Evolutionary conservation across 2,888 invertebrate species (phyloP).

Genomic region (Sisyra terminalis): DNA sequence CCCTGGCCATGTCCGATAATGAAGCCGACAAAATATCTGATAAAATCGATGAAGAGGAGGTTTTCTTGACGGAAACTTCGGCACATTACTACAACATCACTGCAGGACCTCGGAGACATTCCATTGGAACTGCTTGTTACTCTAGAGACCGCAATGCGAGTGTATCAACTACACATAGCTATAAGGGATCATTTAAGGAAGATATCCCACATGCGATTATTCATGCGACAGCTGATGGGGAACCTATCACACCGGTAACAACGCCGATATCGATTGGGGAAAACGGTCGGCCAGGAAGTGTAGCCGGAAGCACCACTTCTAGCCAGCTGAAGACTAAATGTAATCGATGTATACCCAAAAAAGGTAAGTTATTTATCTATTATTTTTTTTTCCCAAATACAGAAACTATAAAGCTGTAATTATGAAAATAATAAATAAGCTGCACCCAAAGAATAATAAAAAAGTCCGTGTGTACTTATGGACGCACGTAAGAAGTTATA

Average conservation of each 20-base stretch:
- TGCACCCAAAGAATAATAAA: no score
- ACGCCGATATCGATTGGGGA: slow-evolving; percentile 4
- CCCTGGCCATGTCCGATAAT: slow-evolving; percentile 21
- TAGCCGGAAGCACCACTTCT: background rate
- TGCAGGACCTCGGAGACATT: slow-evolving; percentile 33
- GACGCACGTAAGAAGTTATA: no score
- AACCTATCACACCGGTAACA: slow-evolving; percentile 13
- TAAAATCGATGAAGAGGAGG: slow-evolving; percentile 35
- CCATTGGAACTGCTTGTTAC: slow-evolving; percentile 46
- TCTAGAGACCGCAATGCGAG: slow-evolving; percentile 25
- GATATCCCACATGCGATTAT: slow-evolving; percentile 20
- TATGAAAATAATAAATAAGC: no score
- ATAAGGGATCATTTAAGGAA: slow-evolving; percentile 14
- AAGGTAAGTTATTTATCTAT: slow-evolving; percentile 3
- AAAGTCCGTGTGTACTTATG: no score
- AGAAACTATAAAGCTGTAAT: background rate
- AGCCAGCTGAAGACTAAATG: slow-evolving; percentile 3
- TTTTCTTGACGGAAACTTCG: slow-evolving; percentile 37
- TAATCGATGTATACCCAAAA: background rate
- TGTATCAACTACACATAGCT: background rate
- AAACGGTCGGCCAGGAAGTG: background rate
- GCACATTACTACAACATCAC: slow-evolving; percentile 34
- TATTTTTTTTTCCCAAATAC: slow-evolving; percentile 2
- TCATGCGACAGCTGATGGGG: slow-evolving; percentile 18
- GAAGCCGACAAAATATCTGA: slow-evolving; percentile 19